Evolutionary conservation across 2,888 invertebrate genomes (phyloP).

Genomic region (Muscina levida): DNA sequence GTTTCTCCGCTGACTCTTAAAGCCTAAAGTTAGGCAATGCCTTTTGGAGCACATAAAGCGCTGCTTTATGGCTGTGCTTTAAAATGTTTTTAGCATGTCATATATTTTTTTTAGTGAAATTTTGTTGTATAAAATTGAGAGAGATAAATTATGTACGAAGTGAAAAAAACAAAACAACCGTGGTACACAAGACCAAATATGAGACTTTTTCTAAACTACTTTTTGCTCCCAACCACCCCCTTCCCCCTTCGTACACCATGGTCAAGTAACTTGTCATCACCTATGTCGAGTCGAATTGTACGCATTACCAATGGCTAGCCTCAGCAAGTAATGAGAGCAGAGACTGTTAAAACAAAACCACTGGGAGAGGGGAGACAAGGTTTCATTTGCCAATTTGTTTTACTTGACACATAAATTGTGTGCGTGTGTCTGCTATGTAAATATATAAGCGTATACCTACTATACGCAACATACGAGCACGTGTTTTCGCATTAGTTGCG

Average conservation of each 20-base stretch:
- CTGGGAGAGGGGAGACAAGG: neutral
- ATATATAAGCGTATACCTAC: slow-evolving; percentile 1
- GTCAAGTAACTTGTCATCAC: too few species aligned
- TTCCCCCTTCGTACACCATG: too few species aligned
- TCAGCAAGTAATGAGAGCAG: slow-evolving; percentile 1
- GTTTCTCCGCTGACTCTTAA: neutral
- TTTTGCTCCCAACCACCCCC: too few species aligned
- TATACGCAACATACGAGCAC: neutral
- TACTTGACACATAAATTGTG: neutral
- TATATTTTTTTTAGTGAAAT: neutral
- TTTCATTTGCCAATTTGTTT: too few species aligned
- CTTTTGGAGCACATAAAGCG: slow-evolving; percentile 9
- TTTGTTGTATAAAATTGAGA: neutral
- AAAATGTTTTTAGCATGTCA: slow-evolving; percentile 13
- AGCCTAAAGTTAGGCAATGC: slow-evolving; percentile 34
- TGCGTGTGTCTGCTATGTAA: neutral
- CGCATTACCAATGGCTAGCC: too few species aligned
- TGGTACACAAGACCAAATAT: too few species aligned
- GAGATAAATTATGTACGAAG: slow-evolving; percentile 28
- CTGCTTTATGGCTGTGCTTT: slow-evolving; percentile 14
- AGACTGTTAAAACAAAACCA: too few species aligned
- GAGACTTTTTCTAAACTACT: too few species aligned
- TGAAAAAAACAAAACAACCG: neutral
- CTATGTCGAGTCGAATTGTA: too few species aligned
- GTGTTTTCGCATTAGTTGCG: neutral